Base-by-base conservation (phyloP, 2,797 vertebrate genomes). In the Semotilus atromaculatus region DNA sequence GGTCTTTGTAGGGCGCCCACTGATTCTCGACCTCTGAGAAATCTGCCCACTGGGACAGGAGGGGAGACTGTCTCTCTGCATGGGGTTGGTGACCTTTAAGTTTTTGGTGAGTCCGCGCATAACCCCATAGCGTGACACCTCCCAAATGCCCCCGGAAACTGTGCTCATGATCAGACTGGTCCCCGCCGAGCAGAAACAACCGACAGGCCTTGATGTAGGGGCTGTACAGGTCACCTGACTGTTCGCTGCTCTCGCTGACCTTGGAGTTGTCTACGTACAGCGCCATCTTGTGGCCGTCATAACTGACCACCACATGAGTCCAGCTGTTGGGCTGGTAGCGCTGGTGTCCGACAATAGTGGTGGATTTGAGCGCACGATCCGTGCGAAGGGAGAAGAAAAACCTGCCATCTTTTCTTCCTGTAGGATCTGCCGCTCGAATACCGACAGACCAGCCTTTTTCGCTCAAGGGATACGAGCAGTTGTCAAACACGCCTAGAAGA, bases 401-500 rank as follows among this genome's bases (percentile, higher is more conserved):
- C 40, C 95, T 94, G 3, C 97, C 97, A 0, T 99, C 97, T 91
- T 93, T 97, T 92, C 92, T 94, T 83, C 95, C 93, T 0, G 74
- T 48, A 0, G 94, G 92, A 85, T 96, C 95, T 86, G 93, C 84
- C 0, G 96, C 96, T 1, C 89, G 95, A 88, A 99, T 96, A 7
- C 98, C 98, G 43, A 99, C 93, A 0, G 96, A 96, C 98, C 98
- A 99, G 86, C 98, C 98, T 91, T 96, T 99, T 89, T 99, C 95
- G 48, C 93, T 98, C 91, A 94, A 87, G 0, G 94, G 93, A 89
- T 97, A 96, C 2, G 98, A 98, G 90, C 98, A 99, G 95, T 97
- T 98, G 94, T 99, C 97, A 87, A 98, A 98, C 70, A 99, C 92
- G 62, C 98, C 98, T 99, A 91, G 70, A 36, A 82, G 53, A 83